phyloP scores from a whole-genome alignment of 2,113 vertebrate genomes.

The Corydoras maculifer region DNA sequence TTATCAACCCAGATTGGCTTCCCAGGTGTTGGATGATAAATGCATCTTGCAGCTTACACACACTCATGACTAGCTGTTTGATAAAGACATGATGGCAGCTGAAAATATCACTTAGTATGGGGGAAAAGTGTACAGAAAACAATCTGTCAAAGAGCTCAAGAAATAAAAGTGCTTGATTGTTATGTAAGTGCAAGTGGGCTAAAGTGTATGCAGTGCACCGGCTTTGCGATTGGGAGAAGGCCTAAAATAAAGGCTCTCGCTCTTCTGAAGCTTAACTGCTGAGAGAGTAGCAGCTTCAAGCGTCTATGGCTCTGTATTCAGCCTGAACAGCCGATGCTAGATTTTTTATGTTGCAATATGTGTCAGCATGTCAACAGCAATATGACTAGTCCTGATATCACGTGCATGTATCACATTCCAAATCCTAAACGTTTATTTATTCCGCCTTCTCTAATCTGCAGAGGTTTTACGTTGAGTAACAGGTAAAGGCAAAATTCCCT shows the following conservation, averaged over 20 bases:
- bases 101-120: constrained; percentile 17
- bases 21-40: constrained; percentile 29
- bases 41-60: constrained; percentile 14
- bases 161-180: too few relatives aligned
- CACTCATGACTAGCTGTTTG: constrained; percentile 20
- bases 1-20: constrained; percentile 38
- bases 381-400: too few relatives aligned
- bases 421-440: too few relatives aligned
- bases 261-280: constrained; percentile 2
- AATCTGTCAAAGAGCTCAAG: not conserved
- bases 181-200: too few relatives aligned
- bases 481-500: too few relatives aligned
- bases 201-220: too few relatives aligned
- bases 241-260: too few relatives aligned
- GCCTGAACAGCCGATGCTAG: constrained; percentile 30
- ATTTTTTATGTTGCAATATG: not conserved
- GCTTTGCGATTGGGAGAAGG: too few relatives aligned
- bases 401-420: constrained; percentile 34
- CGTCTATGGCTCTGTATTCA: constrained; percentile 16
- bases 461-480: too few relatives aligned
- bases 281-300: constrained; percentile 11
- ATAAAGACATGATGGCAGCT: constrained; percentile 17
- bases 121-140: constrained; percentile 2
- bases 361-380: not conserved
- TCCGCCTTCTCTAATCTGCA: too few relatives aligned